A percentile compares a stretch with the other conserved stretches of the same genome.
These are phyloP conservation scores for Amphipyra berbera DNA, from an alignment of 2,888 invertebrate genomes.

Conservation along the genomic window DNA sequence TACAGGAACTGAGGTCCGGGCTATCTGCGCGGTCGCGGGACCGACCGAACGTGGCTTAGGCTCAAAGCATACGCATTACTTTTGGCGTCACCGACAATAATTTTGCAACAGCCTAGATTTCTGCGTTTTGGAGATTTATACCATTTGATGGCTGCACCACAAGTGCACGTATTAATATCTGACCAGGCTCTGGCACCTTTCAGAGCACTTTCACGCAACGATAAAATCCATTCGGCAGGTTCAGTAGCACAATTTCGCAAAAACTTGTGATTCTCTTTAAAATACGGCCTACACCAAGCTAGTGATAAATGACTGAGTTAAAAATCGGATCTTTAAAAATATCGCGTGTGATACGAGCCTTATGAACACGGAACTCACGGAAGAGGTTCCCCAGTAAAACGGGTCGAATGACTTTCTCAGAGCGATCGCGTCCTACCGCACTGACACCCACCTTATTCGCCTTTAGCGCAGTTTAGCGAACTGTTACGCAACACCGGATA, in stretches of 20 bases:
- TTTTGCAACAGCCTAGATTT: neutral
- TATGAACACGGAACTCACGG: slow-evolving; percentile 63
- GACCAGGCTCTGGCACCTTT: too few relatives aligned
- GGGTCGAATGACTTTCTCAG: slow-evolving; percentile 75
- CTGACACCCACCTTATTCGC: slow-evolving; percentile 65
- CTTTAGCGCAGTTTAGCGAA: slow-evolving; percentile 64
- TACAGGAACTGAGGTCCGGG: slow-evolving; percentile 58
- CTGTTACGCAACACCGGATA: slow-evolving; percentile 67
- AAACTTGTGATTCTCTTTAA: too few relatives aligned
- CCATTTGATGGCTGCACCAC: too few relatives aligned
- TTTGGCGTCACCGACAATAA: neutral
- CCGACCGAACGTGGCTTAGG: slow-evolving; percentile 8
- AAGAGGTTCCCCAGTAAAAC: slow-evolving; percentile 71
- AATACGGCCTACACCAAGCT: too few relatives aligned
- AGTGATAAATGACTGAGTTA: neutral
- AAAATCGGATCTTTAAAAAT: slow-evolving; percentile 6
- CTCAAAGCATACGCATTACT: neutral
- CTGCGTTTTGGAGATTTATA: too few relatives aligned
- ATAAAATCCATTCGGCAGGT: too few relatives aligned
- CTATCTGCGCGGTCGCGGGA: slow-evolving; percentile 31
- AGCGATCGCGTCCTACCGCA: slow-evolving; percentile 60
- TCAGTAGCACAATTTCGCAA: too few relatives aligned
- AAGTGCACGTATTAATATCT: too few relatives aligned
- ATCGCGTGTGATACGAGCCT: slow-evolving; percentile 36
- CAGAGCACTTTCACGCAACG: too few relatives aligned